Conservation (phyloP, 1,140 invertebrate species). For the Hestina assimilis region DNA sequence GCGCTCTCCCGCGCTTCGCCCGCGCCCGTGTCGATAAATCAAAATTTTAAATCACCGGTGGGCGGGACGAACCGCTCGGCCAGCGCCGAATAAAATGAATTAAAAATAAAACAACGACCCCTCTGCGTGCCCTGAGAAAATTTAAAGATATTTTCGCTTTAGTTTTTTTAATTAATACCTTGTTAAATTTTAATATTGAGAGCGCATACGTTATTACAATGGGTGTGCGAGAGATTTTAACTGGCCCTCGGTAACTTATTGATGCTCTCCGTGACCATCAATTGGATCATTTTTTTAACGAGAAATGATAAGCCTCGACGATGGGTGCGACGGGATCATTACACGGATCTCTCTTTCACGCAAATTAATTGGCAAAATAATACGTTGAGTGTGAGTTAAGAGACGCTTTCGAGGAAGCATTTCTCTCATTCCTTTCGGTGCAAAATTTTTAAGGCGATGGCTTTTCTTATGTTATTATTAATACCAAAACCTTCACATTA, state of each 20-base stretch:
- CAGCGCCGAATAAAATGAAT: slow-evolving; percentile 75
- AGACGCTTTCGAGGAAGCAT: slow-evolving; percentile 24
- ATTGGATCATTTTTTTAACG: slow-evolving; percentile 75
- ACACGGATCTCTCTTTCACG: slow-evolving; percentile 35
- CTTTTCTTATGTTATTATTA: not conserved
- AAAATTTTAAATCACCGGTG: slow-evolving; percentile 78
- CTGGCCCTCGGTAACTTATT: slow-evolving; percentile 70
- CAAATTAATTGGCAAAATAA: slow-evolving; percentile 45
- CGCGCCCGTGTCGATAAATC: slow-evolving; percentile 66
- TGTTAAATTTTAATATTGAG: slow-evolving; percentile 78
- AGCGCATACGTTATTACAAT: slow-evolving; percentile 74
- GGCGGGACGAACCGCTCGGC: slow-evolving; percentile 58
- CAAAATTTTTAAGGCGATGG: not conserved
- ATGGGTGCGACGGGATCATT: slow-evolving; percentile 39
- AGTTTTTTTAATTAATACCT: slow-evolving; percentile 78
- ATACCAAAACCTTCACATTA: slow-evolving; percentile 5
- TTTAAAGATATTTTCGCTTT: slow-evolving; percentile 73
- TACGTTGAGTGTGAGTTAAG: slow-evolving; percentile 20
- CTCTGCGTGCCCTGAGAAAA: slow-evolving; percentile 70
- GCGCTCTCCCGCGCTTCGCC: slow-evolving; percentile 39
- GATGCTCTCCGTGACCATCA: slow-evolving; percentile 55
- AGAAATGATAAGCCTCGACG: slow-evolving; percentile 58
- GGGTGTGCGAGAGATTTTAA: slow-evolving; percentile 74
- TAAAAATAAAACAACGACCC: slow-evolving; percentile 73
- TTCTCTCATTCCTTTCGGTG: not conserved